These are phyloP conservation scores for Leptoclinus maculatus DNA, from an alignment of 2,797 vertebrate genomes.

Conservation along the genomic window DNA sequence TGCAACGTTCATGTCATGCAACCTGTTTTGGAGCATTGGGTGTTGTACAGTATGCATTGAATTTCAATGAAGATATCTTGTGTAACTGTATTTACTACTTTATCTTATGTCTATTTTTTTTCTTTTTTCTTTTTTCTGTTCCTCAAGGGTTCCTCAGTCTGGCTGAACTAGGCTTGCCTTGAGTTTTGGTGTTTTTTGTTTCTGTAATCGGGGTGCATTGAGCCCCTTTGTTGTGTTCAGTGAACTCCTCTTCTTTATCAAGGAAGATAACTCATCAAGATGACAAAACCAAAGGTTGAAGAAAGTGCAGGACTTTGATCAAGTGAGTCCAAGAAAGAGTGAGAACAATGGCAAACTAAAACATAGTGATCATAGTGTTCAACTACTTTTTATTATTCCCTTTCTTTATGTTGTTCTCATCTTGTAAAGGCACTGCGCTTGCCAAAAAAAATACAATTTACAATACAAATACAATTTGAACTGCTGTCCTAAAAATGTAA, in stretches of 20 bases:
- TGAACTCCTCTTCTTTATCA: neutral
- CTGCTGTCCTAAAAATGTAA: neutral
- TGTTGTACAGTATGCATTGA: neutral
- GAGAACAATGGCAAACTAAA: neutral
- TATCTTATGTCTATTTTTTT: neutral
- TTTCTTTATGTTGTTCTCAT: neutral
- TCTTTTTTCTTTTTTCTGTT: too few relatives aligned
- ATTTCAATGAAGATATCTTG: neutral
- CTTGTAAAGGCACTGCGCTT: neutral
- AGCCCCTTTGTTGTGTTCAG: neutral
- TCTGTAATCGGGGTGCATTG: neutral
- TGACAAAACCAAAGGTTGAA: neutral
- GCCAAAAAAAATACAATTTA: neutral
- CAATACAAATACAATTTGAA: neutral
- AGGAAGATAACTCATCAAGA: neutral
- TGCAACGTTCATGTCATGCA: neutral
- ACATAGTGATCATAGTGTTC: neutral
- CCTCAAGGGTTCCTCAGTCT: neutral
- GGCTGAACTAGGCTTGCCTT: neutral
- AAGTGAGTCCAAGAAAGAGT: neutral
- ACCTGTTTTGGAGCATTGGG: neutral
- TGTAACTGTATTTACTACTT: neutral
- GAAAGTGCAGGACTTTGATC: neutral
- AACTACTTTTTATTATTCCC: neutral
- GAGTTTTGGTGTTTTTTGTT: slow-evolving; percentile 3